Conservation (phyloP, 2,797 vertebrate species). For the Chlorospingus semifuscus region DNA sequence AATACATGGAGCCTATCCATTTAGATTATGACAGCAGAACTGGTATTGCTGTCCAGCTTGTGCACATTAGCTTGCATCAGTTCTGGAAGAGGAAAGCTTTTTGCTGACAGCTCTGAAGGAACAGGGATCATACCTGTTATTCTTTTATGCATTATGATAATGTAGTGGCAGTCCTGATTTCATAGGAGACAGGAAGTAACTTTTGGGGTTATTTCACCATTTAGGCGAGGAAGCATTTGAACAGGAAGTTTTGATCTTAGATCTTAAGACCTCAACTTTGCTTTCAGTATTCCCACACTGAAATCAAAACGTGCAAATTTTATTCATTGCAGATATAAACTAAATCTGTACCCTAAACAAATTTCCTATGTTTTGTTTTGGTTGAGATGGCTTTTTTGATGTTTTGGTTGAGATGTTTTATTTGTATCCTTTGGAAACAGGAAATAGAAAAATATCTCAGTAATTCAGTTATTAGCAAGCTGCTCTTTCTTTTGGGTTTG, state of each 20-base stretch:
- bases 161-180: neutral
- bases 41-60: neutral
- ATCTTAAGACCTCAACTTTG: neutral
- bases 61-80: rapidly evolving
- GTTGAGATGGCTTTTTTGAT: neutral
- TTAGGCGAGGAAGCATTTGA: neutral
- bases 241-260: neutral
- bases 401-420: neutral
- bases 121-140: neutral
- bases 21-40: neutral
- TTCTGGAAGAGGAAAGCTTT: neutral
- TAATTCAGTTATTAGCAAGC: neutral
- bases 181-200: neutral
- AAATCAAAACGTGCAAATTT: neutral
- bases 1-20: neutral
- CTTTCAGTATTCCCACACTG: neutral
- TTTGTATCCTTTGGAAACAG: neutral
- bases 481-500: neutral
- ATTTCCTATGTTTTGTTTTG: neutral
- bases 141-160: neutral
- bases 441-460: neutral
- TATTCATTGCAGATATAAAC: neutral
- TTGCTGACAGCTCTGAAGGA: neutral
- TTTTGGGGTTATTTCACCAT: rapidly evolving
- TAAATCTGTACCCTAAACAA: neutral